Conservation (phyloP, 2,113 vertebrate species). For the Narcine bancroftii region DNA sequence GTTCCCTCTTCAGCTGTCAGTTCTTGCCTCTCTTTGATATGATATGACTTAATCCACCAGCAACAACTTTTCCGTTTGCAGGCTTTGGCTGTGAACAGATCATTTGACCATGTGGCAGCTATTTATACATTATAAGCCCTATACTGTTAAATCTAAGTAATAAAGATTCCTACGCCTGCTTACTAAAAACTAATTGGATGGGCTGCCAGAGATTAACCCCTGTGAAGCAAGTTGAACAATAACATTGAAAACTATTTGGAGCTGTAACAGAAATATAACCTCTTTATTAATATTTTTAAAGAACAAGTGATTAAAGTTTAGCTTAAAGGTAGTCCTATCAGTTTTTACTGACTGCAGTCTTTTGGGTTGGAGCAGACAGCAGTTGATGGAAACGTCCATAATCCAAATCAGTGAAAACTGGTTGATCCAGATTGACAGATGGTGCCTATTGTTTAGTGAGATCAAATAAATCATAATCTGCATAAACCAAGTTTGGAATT, state of each 20-base stretch:
- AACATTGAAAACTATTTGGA: not conserved
- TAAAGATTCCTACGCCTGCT: slow-evolving; percentile 35
- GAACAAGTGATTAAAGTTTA: not conserved
- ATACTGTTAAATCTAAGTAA: slow-evolving; percentile 35
- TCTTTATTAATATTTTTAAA: not conserved
- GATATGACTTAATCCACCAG: slow-evolving; percentile 29
- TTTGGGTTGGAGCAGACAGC: not conserved
- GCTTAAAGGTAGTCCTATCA: not conserved
- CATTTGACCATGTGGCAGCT: slow-evolving; percentile 36
- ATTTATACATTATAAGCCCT: slow-evolving; percentile 38
- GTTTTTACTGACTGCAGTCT: not conserved
- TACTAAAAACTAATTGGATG: slow-evolving; percentile 31
- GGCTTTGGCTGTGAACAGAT: slow-evolving; percentile 31
- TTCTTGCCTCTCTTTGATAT: slow-evolving; percentile 39
- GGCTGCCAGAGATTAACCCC: slow-evolving; percentile 16
- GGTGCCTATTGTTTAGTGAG: not conserved
- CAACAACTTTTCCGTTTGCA: slow-evolving; percentile 36
- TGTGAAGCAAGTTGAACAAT: not conserved
- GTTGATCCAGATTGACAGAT: not conserved
- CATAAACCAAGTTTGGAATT: not conserved
- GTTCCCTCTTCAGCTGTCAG: slow-evolving; percentile 23
- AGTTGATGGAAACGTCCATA: slow-evolving; percentile 5
- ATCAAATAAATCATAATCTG: not conserved
- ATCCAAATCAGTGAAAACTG: not conserved
- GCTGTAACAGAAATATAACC: not conserved